A percentile compares a stretch with the other conserved stretches of the same genome.
phyloP scores from a whole-genome alignment of 2,888 invertebrate species.

The Dicycla oo region DNA sequence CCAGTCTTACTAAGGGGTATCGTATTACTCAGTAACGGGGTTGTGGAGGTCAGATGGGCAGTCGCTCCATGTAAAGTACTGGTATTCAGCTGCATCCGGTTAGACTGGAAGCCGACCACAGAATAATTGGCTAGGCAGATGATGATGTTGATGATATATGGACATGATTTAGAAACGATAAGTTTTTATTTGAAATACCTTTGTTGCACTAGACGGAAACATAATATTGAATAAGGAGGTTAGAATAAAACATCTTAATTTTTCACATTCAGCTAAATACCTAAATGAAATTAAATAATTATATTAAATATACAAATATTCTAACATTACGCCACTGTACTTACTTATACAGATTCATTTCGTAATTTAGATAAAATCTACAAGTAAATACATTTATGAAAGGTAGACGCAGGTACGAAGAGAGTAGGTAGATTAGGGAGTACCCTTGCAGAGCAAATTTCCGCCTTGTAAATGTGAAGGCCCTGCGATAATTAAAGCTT shows the following conservation, averaged over 20 bases:
- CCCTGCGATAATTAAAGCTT: slow-evolving; percentile 68
- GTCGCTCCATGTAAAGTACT: too few relatives aligned
- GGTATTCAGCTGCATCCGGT: too few relatives aligned
- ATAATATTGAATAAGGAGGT: neutral
- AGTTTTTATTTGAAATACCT: neutral
- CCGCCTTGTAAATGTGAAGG: slow-evolving; percentile 68
- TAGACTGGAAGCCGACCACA: too few relatives aligned
- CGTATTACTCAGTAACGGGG: too few relatives aligned
- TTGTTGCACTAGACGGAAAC: neutral
- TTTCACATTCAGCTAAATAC: neutral
- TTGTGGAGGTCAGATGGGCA: too few relatives aligned
- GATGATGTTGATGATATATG: too few relatives aligned
- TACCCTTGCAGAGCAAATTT: slow-evolving; percentile 68
- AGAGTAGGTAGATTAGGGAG: slow-evolving; percentile 63
- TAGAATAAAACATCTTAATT: too few relatives aligned
- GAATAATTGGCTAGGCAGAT: too few relatives aligned
- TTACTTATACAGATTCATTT: slow-evolving; percentile 23
- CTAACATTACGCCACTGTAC: neutral
- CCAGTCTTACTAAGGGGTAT: too few relatives aligned
- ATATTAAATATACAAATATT: slow-evolving; percentile 15
- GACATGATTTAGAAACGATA: neutral
- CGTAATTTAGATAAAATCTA: slow-evolving; percentile 56
- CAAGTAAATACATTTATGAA: slow-evolving; percentile 44
- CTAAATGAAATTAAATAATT: neutral
- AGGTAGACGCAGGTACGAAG: slow-evolving; percentile 43